These are phyloP conservation scores for Aphodius sticticus DNA, from an alignment of 2,888 invertebrate genomes.

Conservation along the genomic window DNA sequence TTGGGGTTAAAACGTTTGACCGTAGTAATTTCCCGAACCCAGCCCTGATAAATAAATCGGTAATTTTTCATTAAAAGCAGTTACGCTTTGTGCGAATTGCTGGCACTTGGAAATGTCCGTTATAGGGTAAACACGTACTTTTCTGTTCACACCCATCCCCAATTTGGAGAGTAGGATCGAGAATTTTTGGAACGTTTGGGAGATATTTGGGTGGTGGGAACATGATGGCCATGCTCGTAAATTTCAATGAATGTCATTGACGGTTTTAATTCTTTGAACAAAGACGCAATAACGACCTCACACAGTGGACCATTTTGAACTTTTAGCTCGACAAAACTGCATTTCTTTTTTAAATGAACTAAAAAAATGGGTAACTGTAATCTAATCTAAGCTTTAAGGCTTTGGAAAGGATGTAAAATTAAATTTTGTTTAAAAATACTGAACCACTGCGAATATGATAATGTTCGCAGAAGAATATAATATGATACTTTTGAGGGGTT, in stretches of 20 bases:
- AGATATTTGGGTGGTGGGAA: not conserved
- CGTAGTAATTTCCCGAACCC: slow-evolving; percentile 56
- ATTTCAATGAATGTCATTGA: not conserved
- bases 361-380: too few species aligned
- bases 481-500: too few species aligned
- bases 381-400: too few species aligned
- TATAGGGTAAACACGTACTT: slow-evolving; percentile 20
- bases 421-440: too few species aligned
- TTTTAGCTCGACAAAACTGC: too few species aligned
- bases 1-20: slow-evolving; percentile 60
- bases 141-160: slow-evolving; percentile 17
- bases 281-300: not conserved
- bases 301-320: not conserved
- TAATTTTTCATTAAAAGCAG: slow-evolving; percentile 55
- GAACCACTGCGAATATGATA: too few species aligned
- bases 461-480: too few species aligned
- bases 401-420: too few species aligned
- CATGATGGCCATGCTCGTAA: not conserved
- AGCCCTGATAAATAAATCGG: slow-evolving; percentile 54
- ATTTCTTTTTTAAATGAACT: too few species aligned
- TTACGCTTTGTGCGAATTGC: not conserved
- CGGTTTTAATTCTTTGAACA: not conserved
- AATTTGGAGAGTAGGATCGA: not conserved
- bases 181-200: not conserved
- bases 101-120: slow-evolving; percentile 21